These are phyloP conservation scores for Mesocentrotus franciscanus DNA, from an alignment of 53 echinoderm and acorn worm species.

Conservation along the genomic window DNA sequence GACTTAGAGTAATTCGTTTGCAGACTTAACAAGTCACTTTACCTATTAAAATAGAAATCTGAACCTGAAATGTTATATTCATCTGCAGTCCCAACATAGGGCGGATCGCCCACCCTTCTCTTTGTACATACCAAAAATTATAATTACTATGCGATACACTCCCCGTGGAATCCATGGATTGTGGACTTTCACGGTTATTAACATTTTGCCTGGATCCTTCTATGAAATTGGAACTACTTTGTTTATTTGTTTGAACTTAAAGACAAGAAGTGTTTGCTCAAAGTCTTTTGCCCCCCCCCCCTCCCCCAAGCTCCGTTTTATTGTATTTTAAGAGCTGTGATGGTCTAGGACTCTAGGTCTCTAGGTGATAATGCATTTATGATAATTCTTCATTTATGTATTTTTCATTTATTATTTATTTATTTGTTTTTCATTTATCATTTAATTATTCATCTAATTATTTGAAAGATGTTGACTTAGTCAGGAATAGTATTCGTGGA, in stretches of 20 bases:
- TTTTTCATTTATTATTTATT: too few relatives aligned
- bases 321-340: too few relatives aligned
- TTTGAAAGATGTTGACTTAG: too few relatives aligned
- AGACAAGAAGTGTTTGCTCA: background rate
- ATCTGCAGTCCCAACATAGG: background rate
- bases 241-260: background rate
- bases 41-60: background rate
- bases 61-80: background rate
- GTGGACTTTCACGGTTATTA: background rate
- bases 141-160: background rate
- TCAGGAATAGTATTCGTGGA: too few relatives aligned
- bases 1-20: background rate
- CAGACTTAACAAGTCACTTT: background rate
- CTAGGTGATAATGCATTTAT: too few relatives aligned
- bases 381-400: too few relatives aligned
- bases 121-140: background rate
- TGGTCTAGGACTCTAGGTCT: too few relatives aligned
- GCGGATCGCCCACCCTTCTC: background rate
- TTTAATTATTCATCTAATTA: too few relatives aligned
- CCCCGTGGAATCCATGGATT: background rate
- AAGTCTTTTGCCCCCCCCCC: background rate
- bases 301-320: too few relatives aligned
- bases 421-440: too few relatives aligned
- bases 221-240: background rate
- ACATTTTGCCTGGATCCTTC: background rate